A percentile compares a stretch with the other conserved stretches of the same genome.
Evolutionary conservation across 35 echinoderm and acorn worm genomes (phyloP).

Genomic region (Diadema setosum): DNA sequence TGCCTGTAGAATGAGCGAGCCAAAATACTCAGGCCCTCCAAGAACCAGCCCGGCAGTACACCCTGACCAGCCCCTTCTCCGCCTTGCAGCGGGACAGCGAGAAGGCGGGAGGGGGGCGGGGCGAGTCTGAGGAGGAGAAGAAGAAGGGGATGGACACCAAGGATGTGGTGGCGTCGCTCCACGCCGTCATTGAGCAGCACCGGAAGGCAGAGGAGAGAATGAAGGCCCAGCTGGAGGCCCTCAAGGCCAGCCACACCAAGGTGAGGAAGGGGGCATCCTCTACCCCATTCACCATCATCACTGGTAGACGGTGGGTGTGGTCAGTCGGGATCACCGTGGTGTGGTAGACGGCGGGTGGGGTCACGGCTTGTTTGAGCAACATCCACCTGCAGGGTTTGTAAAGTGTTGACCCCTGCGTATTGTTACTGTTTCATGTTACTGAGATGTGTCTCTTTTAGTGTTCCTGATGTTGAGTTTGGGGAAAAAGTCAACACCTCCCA

Average conservation of each 20-base stretch:
- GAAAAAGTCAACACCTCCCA: too few species aligned
- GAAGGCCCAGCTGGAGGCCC: slow-evolving; percentile 59
- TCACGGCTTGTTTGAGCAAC: too few species aligned
- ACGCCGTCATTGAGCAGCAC: slow-evolving; percentile 77
- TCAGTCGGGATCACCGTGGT: too few species aligned
- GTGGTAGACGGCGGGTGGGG: too few species aligned
- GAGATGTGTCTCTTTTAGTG: too few species aligned
- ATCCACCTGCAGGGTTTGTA: too few species aligned
- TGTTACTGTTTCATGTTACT: too few species aligned
- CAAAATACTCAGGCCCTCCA: slow-evolving; percentile 57
- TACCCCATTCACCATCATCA: neutral
- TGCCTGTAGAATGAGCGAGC: slow-evolving; percentile 47
- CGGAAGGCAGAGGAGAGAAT: slow-evolving; percentile 86
- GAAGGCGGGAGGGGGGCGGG: neutral
- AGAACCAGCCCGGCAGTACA: slow-evolving; percentile 67
- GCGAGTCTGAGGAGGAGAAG: slow-evolving; percentile 29
- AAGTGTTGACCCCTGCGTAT: too few species aligned
- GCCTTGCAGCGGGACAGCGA: slow-evolving; percentile 77
- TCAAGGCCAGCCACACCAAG: slow-evolving; percentile 80
- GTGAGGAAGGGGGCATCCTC: neutral
- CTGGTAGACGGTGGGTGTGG: too few species aligned
- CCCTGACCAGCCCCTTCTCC: slow-evolving; percentile 69
- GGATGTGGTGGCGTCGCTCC: slow-evolving; percentile 56
- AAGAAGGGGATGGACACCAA: slow-evolving; percentile 5
- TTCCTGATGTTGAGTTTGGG: too few species aligned